These are phyloP conservation scores for Fulica atra DNA, from an alignment of 2,113 vertebrate genomes.

Conservation along the genomic window DNA sequence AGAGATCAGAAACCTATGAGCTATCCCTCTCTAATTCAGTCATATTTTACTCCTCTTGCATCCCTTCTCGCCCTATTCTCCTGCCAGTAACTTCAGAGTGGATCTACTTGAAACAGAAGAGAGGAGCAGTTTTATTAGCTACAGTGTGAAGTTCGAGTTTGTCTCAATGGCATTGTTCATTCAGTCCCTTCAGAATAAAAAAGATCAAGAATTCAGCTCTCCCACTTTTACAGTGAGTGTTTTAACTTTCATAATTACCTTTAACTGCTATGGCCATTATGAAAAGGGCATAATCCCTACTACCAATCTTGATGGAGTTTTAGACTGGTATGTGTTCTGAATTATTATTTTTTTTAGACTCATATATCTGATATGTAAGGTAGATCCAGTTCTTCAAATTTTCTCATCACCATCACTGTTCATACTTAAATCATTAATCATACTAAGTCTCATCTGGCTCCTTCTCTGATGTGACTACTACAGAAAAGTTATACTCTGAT, in stretches of 20 bases:
- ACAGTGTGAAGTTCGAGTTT: neutral
- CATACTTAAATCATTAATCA: neutral
- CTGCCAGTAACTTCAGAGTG: neutral
- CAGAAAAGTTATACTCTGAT: neutral
- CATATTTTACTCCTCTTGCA: neutral
- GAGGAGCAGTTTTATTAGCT: neutral
- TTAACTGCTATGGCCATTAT: neutral
- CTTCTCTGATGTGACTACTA: neutral
- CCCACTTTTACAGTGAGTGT: neutral
- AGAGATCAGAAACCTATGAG: neutral
- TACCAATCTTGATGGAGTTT: neutral
- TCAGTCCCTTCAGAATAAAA: neutral
- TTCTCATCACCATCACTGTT: neutral
- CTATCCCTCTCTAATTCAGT: neutral
- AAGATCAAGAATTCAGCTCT: neutral
- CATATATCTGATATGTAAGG: neutral
- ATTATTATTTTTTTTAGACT: neutral
- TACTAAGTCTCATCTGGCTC: neutral
- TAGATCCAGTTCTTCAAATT: neutral
- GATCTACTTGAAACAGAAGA: neutral
- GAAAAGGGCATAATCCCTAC: neutral
- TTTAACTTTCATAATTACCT: neutral
- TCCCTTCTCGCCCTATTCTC: neutral
- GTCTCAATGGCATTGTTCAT: neutral
- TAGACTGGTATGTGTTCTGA: neutral